Evolutionary conservation across 2,113 vertebrate species (phyloP).

Genomic region (Eira barbara): DNA sequence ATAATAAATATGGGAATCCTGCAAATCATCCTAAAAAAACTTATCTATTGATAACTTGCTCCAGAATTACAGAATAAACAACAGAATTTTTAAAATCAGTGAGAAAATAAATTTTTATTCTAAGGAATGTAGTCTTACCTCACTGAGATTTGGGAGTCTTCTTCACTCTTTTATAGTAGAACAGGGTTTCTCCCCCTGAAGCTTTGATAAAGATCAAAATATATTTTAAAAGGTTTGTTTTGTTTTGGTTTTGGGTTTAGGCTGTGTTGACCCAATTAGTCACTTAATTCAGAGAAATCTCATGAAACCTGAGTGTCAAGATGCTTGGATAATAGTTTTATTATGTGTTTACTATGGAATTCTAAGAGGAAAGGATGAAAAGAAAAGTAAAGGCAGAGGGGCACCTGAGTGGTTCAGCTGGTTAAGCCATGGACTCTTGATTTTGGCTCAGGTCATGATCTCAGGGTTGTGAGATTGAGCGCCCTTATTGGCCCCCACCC

Average conservation of each 20-base stretch:
- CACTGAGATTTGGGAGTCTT: background rate
- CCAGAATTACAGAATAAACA: background rate
- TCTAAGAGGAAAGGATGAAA: background rate
- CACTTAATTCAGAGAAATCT: background rate
- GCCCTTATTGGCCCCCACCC: too few species aligned
- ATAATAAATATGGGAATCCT: background rate
- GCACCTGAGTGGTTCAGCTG: too few species aligned
- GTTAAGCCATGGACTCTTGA: too few species aligned
- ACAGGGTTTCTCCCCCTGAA: background rate
- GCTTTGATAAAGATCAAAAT: background rate
- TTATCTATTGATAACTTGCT: background rate
- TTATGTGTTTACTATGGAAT: background rate
- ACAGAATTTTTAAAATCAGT: background rate
- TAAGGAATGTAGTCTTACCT: background rate
- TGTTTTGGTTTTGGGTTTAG: background rate
- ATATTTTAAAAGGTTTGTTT: background rate
- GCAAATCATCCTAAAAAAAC: background rate
- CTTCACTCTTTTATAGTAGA: background rate
- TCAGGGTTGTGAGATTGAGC: too few species aligned
- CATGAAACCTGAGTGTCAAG: background rate
- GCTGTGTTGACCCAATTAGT: background rate
- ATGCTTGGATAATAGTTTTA: background rate
- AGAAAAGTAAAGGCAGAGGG: background rate
- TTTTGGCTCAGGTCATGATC: too few species aligned
- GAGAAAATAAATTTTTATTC: constrained; percentile 5